Conservation (phyloP, 1,140 invertebrate species). For the Helicoverpa armigera region DNA sequence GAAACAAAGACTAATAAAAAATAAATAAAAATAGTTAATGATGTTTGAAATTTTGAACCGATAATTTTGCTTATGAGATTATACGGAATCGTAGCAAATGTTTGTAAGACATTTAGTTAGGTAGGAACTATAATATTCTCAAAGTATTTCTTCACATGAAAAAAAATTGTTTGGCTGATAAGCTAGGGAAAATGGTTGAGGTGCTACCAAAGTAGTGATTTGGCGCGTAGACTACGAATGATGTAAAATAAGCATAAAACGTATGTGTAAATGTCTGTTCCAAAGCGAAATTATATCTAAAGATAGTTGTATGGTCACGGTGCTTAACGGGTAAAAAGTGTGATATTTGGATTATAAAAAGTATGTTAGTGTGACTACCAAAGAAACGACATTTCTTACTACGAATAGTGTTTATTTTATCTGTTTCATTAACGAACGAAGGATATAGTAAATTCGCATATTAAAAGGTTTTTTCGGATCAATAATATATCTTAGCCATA, state of each 20-base stretch:
- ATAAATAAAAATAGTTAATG: neutral
- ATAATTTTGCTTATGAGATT: neutral
- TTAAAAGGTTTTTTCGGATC: neutral
- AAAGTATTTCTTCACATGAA: conserved; percentile 15
- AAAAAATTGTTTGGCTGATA: conserved; percentile 14
- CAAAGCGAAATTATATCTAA: conserved; percentile 54
- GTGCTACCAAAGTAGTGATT: conserved; percentile 55
- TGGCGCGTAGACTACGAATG: conserved; percentile 47
- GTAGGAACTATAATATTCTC: conserved; percentile 40
- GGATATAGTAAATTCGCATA: neutral
- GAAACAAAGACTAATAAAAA: neutral
- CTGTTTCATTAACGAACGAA: conserved; percentile 8
- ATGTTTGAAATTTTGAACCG: neutral
- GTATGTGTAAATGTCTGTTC: conserved; percentile 45
- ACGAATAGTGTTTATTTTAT: conserved; percentile 44
- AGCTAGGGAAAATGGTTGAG: conserved; percentile 43
- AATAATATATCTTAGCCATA: neutral
- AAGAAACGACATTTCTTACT: conserved; percentile 53
- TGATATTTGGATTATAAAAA: conserved; percentile 63
- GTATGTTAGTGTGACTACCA: conserved; percentile 58
- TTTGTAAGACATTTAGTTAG: conserved; percentile 45
- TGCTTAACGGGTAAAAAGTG: conserved; percentile 63
- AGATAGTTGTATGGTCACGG: conserved; percentile 48
- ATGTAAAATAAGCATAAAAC: conserved; percentile 34
- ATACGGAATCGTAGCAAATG: conserved; percentile 32